Base-by-base conservation (phyloP, 2,113 vertebrate genomes). In the Sisor rabdophorus region DNA sequence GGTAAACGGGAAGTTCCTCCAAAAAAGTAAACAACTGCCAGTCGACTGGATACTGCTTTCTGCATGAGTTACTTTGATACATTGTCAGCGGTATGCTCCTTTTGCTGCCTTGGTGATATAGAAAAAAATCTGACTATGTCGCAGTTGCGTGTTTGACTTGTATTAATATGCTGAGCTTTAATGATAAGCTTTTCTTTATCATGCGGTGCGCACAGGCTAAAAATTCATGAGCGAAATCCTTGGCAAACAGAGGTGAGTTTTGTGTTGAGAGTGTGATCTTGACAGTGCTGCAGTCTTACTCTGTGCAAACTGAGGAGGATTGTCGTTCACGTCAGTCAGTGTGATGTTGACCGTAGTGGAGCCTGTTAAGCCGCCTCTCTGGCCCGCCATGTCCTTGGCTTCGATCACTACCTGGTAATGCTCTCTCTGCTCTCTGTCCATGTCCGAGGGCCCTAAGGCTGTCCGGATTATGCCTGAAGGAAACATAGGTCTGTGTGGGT, bases 391-490 rank as follows among this genome's bases (percentile, higher is more conserved):
- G 77, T 98, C 96, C 76, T 98, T 98, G 53, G 95, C 96, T 83
- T 98, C 94, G 36, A 98, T 98, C 84, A 98, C 94, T 79, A 98
- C 95, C 89, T 97, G 95, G 86, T 98, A 98, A 20, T 95, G 93
- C 65, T 97, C 95, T 73, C 90, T 91, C 80, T 95, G 94, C 91
- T 98, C 96, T 50, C 96, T 89, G 84, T 98, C 94, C 95, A 98
- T 96, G 84, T 95, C 96, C 12, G 93, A 87, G 44, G 87, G 87
- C 67, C 89, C 90, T 83, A 98, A 81, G 36, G 95, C 96, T 52
- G 96, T 98, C 83, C 93, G 93, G 89, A 98, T 98, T 83, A 97
- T 92, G 52, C 96, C 96, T 98, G 83, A 28, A 73, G 78, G 85
- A 81, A 11, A 69, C n/a, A 77, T 3, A 24, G 30, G 30, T 64